Evolutionary conservation across 2,113 vertebrate species (phyloP), one percentile per base, ranked within the genome.

Genomic region (Brevimyrus niger): DNA sequence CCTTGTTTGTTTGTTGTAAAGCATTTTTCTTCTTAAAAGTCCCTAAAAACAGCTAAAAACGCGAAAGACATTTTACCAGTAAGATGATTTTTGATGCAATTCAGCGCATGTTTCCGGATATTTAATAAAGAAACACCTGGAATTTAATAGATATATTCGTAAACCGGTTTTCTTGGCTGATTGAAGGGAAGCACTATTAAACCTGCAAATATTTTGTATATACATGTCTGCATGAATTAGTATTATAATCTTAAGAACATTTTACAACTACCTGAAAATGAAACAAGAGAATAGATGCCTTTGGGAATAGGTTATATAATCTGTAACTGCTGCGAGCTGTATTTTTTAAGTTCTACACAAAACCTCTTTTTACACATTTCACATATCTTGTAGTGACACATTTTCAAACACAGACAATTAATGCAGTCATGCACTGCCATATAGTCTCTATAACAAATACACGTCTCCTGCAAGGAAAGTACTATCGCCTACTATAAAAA

Each of bases 41-140:
- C 53, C 69, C 82, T 51, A 11, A 86, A 61, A 86, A 27, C 42
- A 23, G 31, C 19, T 42, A 46, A 46, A 85, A 46, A 42, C 42
- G 17, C 44, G 82, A 84, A 44, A 23, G 82, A n/a, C 82, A 7
- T 84, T 84, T 84, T 84, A 10, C 27, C 82, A 47, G n/a, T 47
- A 44, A 23, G 82, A 13, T 46, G 1, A 4, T 84, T 84, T 84
- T 46, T 84, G 7, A 47, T 38, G 38, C 21, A 47, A 84, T 84
- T 46, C 44, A 10, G 82, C 44, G 38, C 17, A 46, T 47, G 82
- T 44, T 10, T 84, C 82, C 42, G 17, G 82, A 84, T 84, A 11
- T 84, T 84, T 86, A 31, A n/a, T 61, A 35, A 89, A 21, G 23
- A 65, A 85, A 89, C 89, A 69, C 89, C 38, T 84, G 88, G 65